A percentile compares a stretch with the other conserved stretches of the same genome.
Evolutionary conservation across 2,113 vertebrate species (phyloP).

Genomic region (Echinops telfairi): DNA sequence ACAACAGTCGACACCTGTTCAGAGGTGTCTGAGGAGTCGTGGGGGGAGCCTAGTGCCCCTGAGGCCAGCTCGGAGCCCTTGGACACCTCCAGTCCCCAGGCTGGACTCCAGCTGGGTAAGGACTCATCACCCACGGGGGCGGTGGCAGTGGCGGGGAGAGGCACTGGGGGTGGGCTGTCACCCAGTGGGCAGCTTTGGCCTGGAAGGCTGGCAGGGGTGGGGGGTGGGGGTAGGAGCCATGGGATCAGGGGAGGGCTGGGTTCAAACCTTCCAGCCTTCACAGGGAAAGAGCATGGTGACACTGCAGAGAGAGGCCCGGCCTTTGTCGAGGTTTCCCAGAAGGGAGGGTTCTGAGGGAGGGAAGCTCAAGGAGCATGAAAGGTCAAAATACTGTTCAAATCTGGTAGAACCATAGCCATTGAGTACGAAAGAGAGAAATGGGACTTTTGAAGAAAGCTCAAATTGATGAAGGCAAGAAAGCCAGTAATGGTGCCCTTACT

Average conservation of each 20-base stretch:
- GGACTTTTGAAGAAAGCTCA: constrained; percentile 3
- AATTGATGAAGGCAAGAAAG: neutral
- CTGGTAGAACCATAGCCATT: neutral
- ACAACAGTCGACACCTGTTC: constrained; percentile 50
- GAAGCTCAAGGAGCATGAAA: neutral
- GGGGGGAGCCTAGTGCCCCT: constrained; percentile 83
- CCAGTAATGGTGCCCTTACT: neutral
- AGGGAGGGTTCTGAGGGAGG: neutral
- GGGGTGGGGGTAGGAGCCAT: neutral
- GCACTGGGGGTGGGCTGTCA: neutral
- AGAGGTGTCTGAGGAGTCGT: constrained; percentile 83
- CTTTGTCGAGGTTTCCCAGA: constrained; percentile 18
- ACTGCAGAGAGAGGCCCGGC: neutral
- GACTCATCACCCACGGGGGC: neutral
- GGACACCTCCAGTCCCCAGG: constrained; percentile 69
- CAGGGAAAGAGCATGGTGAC: neutral
- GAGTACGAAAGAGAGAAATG: neutral
- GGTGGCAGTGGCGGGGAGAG: neutral
- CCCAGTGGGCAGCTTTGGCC: neutral
- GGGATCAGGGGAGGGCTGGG: too few species aligned
- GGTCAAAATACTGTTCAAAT: neutral
- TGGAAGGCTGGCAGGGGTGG: neutral
- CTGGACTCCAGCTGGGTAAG: constrained; percentile 86
- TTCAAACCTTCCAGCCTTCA: too few species aligned
- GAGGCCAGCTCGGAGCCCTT: constrained; percentile 77